phyloP scores from a whole-genome alignment of 2,888 invertebrate genomes.

The Hoplodrina ambigua region DNA sequence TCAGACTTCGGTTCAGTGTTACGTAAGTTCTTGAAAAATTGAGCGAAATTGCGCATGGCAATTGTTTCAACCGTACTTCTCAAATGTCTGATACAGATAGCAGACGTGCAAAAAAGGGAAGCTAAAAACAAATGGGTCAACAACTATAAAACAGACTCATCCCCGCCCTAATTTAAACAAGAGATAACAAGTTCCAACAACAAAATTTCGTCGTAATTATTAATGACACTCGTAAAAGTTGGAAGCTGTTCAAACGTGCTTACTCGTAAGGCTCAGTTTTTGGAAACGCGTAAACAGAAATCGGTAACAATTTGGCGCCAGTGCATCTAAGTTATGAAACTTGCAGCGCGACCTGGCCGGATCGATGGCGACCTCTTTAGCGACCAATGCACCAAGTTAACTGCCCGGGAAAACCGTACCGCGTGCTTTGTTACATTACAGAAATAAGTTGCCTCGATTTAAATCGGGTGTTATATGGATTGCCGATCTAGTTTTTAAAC shows the following conservation, averaged over 20 bases:
- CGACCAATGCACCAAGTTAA: slow-evolving; percentile 87
- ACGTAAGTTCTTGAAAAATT: slow-evolving; percentile 27
- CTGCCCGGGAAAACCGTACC: slow-evolving; percentile 80
- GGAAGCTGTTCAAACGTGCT: slow-evolving; percentile 62
- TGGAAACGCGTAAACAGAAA: slow-evolving; percentile 71
- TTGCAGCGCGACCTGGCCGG: slow-evolving; percentile 76
- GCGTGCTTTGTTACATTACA: slow-evolving; percentile 64
- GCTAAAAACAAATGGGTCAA: slow-evolving; percentile 18
- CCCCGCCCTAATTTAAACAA: slow-evolving; percentile 30
- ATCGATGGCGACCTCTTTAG: slow-evolving; percentile 89
- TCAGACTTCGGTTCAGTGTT: slow-evolving; percentile 12
- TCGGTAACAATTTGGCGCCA: slow-evolving; percentile 77
- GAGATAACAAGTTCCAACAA: slow-evolving; percentile 31
- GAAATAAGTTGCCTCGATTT: slow-evolving; percentile 58
- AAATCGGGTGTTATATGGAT: slow-evolving; percentile 31
- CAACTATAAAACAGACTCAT: slow-evolving; percentile 33
- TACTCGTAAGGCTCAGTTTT: slow-evolving; percentile 59
- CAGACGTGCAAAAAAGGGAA: slow-evolving; percentile 15
- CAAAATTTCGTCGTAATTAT: slow-evolving; percentile 50
- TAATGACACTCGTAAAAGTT: slow-evolving; percentile 61
- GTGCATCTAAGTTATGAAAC: slow-evolving; percentile 75
- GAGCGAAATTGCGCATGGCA: background rate
- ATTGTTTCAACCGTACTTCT: background rate
- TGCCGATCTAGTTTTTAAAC: slow-evolving; percentile 44
- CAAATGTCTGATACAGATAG: background rate